Percentiles rank a stretch among this genome's conserved stretches.
Conservation (phyloP, 2,888 invertebrate species). For the Abscondita cerata region DNA sequence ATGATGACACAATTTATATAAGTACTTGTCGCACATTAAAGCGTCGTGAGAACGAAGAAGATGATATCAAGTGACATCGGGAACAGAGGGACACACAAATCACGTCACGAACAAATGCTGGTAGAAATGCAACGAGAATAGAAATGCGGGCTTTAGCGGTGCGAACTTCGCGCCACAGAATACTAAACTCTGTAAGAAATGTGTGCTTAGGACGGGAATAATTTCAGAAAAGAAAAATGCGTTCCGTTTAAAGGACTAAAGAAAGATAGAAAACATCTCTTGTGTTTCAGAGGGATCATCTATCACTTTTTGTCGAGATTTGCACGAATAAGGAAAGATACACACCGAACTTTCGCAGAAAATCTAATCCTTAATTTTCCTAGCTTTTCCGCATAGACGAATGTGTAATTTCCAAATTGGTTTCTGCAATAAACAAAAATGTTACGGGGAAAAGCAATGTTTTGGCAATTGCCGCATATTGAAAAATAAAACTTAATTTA, state of each 20-base stretch:
- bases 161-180: constrained; percentile 54
- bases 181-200: constrained; percentile 56
- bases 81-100: constrained; percentile 56
- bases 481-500: constrained; percentile 36
- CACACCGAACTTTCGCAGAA: constrained; percentile 34
- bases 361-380: constrained; percentile 5
- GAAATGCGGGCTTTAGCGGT: constrained; percentile 56
- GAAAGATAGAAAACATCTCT: constrained; percentile 47
- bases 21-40: constrained; percentile 56
- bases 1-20: constrained; percentile 56
- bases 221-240: constrained; percentile 55
- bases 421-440: constrained; percentile 24
- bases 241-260: constrained; percentile 49
- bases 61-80: constrained; percentile 56
- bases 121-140: constrained; percentile 57
- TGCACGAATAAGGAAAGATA: constrained; percentile 38
- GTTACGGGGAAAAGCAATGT: constrained; percentile 24
- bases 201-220: constrained; percentile 57
- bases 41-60: constrained; percentile 53
- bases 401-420: constrained; percentile 29
- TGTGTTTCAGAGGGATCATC: constrained; percentile 55
- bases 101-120: constrained; percentile 59
- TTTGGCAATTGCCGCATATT: constrained; percentile 30
- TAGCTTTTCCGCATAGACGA: constrained; percentile 1
- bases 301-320: constrained; percentile 55